Conservation (phyloP, 1,140 invertebrate genomes). For the Myzus persicae region DNA sequence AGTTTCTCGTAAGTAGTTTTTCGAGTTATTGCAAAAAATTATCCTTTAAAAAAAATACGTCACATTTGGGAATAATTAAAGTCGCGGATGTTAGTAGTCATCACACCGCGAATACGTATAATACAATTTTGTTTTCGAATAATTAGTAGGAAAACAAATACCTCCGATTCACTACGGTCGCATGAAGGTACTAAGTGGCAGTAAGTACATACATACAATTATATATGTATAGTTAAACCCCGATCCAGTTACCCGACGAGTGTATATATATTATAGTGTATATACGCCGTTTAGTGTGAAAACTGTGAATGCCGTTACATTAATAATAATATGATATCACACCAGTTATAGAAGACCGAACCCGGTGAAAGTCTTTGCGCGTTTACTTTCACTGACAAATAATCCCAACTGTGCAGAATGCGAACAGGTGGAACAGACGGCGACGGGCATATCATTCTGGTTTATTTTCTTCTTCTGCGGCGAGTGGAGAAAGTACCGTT, state of each 20-base stretch:
- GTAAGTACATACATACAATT: neutral
- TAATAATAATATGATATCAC: slow-evolving; percentile 23
- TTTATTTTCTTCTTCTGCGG: slow-evolving; percentile 37
- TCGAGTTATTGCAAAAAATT: neutral
- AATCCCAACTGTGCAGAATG: neutral
- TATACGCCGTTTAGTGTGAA: neutral
- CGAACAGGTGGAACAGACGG: neutral
- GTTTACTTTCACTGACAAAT: slow-evolving; percentile 31
- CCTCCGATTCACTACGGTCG: neutral
- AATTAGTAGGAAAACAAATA: neutral
- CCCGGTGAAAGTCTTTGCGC: neutral
- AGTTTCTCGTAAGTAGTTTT: neutral
- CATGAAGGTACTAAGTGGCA: neutral
- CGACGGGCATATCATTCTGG: slow-evolving; percentile 20
- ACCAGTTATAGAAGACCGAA: slow-evolving; percentile 35
- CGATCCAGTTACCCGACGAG: neutral
- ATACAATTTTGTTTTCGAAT: slow-evolving; percentile 41
- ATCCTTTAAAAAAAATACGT: neutral
- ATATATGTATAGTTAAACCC: neutral
- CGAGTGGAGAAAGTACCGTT: slow-evolving; percentile 55
- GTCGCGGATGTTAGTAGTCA: neutral
- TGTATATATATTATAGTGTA: neutral
- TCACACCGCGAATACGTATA: too few relatives aligned
- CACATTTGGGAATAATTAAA: neutral
- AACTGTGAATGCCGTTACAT: slow-evolving; percentile 9